Base-by-base conservation (phyloP, 2,797 vertebrate species). In the Pangasius krempfi region DNA sequence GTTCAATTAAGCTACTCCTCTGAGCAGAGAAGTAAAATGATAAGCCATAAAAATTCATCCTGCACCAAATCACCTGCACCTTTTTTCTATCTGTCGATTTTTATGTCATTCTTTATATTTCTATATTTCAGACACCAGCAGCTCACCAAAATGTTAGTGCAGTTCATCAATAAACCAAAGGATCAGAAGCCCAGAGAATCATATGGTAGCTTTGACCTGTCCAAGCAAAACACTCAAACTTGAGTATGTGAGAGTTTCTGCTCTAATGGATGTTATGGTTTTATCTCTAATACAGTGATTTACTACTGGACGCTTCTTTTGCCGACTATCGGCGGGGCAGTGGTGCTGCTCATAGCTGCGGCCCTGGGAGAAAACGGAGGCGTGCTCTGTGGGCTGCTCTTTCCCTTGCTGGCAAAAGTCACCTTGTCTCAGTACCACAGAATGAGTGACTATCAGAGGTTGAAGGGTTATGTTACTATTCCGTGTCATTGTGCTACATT, bases 371-470 rank as follows among this genome's bases (percentile, higher is more conserved):
- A 94, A 70, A 96, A 97, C 9, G 96, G 97, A 4, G 95, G 94
- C 0, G 44, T 96, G 0, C 92, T 93, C 86, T 96, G 95, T 37
- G 85, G 88, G 7, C 84, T 97, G 78, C 93, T 96, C 44, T 97
- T 97, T 87, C 96, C 96, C 13, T 95, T 95, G 93, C 92, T 97
- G 88, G 96, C 96, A 87, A 95, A 94, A 91, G 94, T 93, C 88
- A 96, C 96, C 80, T 95, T 97, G 87, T 95, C 95, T 44, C 96
- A 97, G 85, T 96, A 94, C 85, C 95, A 97, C 92, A 95, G 97
- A 86, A 96, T 97, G 92, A 95, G 93, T 91, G 95, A 94, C 44
- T 96, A 96, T 90, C 95, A 96, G 92, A 96, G 96, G 97, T 97
- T 90, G 91, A 91, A 88, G n/a, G 6, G 30, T 88, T 68, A 18